phyloP scores from a whole-genome alignment of 2,888 invertebrate species.

The Spodoptera picta region DNA sequence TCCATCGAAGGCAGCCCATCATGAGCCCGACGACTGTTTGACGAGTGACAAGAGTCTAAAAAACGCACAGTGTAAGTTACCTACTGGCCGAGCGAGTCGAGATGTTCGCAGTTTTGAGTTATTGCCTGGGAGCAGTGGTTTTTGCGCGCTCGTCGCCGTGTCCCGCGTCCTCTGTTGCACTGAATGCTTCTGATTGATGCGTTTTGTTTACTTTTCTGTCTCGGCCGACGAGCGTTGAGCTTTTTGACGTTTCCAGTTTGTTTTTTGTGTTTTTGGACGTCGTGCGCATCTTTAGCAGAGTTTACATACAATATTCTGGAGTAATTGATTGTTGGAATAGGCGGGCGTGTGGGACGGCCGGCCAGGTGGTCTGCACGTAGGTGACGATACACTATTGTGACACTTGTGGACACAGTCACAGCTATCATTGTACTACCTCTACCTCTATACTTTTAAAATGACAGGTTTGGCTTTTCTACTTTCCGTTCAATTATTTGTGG shows the following conservation, averaged over 20 bases:
- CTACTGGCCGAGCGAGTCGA: slow-evolving; percentile 69
- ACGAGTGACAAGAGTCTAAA: slow-evolving; percentile 86
- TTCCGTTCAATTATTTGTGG: slow-evolving; percentile 3
- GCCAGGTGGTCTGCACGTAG: slow-evolving; percentile 56
- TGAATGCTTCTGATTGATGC: slow-evolving; percentile 68
- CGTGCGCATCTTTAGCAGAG: slow-evolving; percentile 48
- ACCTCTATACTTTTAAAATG: slow-evolving; percentile 47
- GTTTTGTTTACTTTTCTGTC: slow-evolving; percentile 76
- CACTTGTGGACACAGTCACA: slow-evolving; percentile 43
- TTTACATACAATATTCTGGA: slow-evolving; percentile 53
- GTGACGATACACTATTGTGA: slow-evolving; percentile 51
- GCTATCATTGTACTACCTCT: slow-evolving; percentile 33
- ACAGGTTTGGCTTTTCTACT: slow-evolving; percentile 36
- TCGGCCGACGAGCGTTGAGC: slow-evolving; percentile 54
- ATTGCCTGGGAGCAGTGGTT: slow-evolving; percentile 70
- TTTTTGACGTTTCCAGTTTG: slow-evolving; percentile 59
- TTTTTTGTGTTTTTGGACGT: slow-evolving; percentile 57
- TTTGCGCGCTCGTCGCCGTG: slow-evolving; percentile 61
- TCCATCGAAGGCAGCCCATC: slow-evolving; percentile 86
- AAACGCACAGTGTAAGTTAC: slow-evolving; percentile 83
- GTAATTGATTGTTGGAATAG: slow-evolving; percentile 56
- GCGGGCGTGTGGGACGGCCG: slow-evolving; percentile 42
- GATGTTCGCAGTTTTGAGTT: slow-evolving; percentile 82
- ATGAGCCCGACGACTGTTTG: slow-evolving; percentile 84
- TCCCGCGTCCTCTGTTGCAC: slow-evolving; percentile 48